Evolutionary conservation across 2,113 vertebrate species (phyloP), one percentile per base, ranked within the genome.

Genomic region (Formicarius rufipectus): DNA sequence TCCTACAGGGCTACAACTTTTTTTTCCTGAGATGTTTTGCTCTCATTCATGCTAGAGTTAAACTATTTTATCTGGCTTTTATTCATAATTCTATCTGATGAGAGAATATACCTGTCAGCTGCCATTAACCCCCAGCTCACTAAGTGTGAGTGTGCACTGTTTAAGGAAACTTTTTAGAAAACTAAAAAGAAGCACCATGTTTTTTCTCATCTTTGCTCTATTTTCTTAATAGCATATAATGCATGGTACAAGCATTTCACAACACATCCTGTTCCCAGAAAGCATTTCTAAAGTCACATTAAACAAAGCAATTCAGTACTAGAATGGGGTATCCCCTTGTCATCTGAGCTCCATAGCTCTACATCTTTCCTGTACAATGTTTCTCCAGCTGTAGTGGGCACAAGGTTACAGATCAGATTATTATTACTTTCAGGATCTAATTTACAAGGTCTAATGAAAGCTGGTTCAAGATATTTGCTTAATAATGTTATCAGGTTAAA

Each of bases 401-500:
- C 66, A 78, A 75, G 62, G 64, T 89, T 92, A 78, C 47, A 82
- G 76, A 81, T 72, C 69, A 73, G 42, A 21, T 87, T 82, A 35
- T 84, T 84, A 87, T 76, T 92, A 53, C 35, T 89, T 92, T 75
- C 66, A 69, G 52, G 16, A 82, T 72, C 17, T 52, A 49, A 33
- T 81, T 95, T 92, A 72, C 45, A 81, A 89, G 3, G 6, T 78
- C 52, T 78, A 89, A 94, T 92, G 89, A 94, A 95, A 92, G 31
- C 56, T 31, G 5, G 4, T 90, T 91, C 8, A 6, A 87, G 89
- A 94, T 89, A 81, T 87, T 95, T 91, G 35, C n/a, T 91, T 89
- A 89, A 94, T 88, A 97, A 91, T 52, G 52, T 92, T 95, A 95
- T 92, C 94, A 84, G 47, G 73, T 81, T 78, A 44, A 93, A 84